phyloP scores from a whole-genome alignment of 2,888 invertebrate species.

The Volucella inanis region DNA sequence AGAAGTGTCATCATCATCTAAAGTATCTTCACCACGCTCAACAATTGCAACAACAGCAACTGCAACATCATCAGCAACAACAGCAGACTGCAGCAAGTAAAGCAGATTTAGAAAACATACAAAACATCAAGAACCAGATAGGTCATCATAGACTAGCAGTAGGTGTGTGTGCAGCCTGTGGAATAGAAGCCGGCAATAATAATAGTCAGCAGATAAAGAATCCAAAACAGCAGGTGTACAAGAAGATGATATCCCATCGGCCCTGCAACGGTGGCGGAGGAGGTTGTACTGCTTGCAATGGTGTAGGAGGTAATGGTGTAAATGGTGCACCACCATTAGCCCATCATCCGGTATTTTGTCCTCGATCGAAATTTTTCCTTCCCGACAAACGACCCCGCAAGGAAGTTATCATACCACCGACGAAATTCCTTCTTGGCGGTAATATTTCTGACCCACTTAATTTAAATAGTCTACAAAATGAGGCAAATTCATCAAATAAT shows the following conservation, averaged over 20 bases:
- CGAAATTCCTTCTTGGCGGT: constrained; percentile 95
- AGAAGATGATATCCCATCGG: constrained; percentile 79
- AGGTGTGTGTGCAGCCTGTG: constrained; percentile 61
- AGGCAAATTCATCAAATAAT: constrained; percentile 88
- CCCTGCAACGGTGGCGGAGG: constrained; percentile 57
- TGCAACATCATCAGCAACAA: constrained; percentile 55
- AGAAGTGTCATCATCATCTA: constrained; percentile 79
- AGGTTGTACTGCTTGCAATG: constrained; percentile 61
- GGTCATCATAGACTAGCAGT: constrained; percentile 74
- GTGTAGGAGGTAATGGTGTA: constrained; percentile 49
- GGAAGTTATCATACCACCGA: constrained; percentile 92
- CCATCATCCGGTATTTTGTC: constrained; percentile 79
- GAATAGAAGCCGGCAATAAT: constrained; percentile 64
- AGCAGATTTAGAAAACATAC: constrained; percentile 82
- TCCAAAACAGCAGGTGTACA: constrained; percentile 79
- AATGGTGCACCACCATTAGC: constrained; percentile 61
- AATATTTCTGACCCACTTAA: constrained; percentile 98
- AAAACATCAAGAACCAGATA: constrained; percentile 82
- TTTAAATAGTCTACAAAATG: constrained; percentile 94
- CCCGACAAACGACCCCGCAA: constrained; percentile 90
- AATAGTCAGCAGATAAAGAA: constrained; percentile 62
- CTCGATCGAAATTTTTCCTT: constrained; percentile 88
- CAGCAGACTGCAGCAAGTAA: constrained; percentile 75
- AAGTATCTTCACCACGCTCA: constrained; percentile 72
- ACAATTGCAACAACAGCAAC: constrained; percentile 70